phyloP scores from a whole-genome alignment of 2,797 vertebrate species.

The Megaceryle alcyon region DNA sequence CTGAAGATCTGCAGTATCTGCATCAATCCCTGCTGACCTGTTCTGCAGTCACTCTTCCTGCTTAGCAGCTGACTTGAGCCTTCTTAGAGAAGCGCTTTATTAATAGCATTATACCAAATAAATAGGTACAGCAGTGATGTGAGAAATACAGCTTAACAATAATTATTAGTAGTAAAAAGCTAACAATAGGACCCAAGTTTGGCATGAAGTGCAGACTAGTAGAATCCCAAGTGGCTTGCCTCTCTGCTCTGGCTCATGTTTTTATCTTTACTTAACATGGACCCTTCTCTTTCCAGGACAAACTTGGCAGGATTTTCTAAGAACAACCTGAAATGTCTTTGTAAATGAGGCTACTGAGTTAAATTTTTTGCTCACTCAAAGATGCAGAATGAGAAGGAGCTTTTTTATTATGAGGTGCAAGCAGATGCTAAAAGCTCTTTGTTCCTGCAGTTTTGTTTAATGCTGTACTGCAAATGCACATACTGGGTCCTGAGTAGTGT shows the following conservation, averaged over 20 bases:
- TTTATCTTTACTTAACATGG: background rate
- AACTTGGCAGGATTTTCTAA: background rate
- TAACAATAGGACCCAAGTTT: background rate
- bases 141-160: conserved; percentile 19
- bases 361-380: background rate
- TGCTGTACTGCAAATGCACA: background rate
- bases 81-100: conserved; percentile 8
- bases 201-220: background rate
- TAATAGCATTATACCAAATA: conserved; percentile 23
- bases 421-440: background rate
- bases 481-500: background rate
- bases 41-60: conserved; percentile 47
- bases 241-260: background rate
- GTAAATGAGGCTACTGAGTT: background rate
- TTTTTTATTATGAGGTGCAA: background rate
- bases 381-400: background rate
- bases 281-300: background rate
- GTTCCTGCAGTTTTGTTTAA: background rate
- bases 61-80: conserved; percentile 5
- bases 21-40: conserved; percentile 11
- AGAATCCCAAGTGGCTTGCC: background rate
- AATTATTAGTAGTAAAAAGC: conserved; percentile 21
- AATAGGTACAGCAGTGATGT: background rate
- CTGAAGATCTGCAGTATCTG: conserved; percentile 1
- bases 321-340: background rate